Evolutionary conservation across 2,888 invertebrate genomes (phyloP).

Genomic region (Polyploca ridens): DNA sequence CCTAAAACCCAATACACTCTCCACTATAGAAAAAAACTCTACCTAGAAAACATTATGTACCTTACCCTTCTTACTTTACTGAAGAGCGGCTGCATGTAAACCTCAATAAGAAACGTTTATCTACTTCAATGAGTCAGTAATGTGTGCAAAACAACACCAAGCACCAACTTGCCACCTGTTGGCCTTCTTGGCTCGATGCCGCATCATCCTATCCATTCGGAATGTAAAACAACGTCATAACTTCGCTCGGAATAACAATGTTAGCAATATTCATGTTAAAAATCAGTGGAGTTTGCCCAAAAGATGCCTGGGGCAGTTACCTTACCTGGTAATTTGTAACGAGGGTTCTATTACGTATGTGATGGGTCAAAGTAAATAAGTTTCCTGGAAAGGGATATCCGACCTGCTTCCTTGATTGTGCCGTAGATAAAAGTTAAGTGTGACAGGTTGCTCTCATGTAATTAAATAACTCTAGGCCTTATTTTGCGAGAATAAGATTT

Average conservation of each 20-base stretch:
- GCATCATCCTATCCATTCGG: conserved; percentile 36
- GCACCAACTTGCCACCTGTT: conserved; percentile 35
- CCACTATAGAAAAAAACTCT: too few relatives aligned
- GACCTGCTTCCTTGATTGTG: conserved; percentile 1
- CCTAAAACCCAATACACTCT: too few relatives aligned
- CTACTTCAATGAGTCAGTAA: background rate
- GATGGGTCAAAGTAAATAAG: background rate
- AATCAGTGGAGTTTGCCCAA: conserved; percentile 29
- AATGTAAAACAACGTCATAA: conserved; percentile 57
- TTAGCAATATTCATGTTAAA: conserved; percentile 43
- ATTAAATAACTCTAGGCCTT: background rate
- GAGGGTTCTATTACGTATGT: conserved; percentile 1
- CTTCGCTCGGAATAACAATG: conserved; percentile 48
- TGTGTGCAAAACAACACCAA: conserved; percentile 17
- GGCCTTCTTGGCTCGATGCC: conserved; percentile 25
- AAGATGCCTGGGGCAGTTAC: conserved; percentile 24
- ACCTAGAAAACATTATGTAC: background rate
- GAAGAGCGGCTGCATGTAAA: background rate
- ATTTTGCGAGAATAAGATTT: background rate
- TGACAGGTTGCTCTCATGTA: background rate
- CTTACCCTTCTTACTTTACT: background rate
- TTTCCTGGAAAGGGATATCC: background rate
- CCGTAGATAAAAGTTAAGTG: background rate
- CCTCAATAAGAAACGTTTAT: background rate
- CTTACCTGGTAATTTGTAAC: conserved; percentile 10